A percentile compares a stretch with the other conserved stretches of the same genome.
These are phyloP conservation scores for Chrysotoxum bicinctum DNA, from an alignment of 2,888 invertebrate genomes.

Conservation along the genomic window DNA sequence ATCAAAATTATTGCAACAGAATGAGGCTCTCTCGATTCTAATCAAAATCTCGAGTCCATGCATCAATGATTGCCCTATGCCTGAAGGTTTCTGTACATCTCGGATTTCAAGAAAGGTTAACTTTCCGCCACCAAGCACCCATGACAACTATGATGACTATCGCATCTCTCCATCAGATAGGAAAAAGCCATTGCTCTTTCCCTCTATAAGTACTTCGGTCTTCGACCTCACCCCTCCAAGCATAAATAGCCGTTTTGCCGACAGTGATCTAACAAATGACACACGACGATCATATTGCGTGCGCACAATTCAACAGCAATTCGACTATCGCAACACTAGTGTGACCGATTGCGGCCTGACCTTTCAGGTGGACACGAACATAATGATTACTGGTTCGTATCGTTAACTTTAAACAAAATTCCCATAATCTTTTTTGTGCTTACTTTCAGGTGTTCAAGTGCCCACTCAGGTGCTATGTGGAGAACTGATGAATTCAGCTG, in stretches of 20 bases:
- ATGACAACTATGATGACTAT: slow-evolving; percentile 52
- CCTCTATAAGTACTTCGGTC: slow-evolving; percentile 82
- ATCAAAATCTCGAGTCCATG: slow-evolving; percentile 91
- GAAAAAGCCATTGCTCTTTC: slow-evolving; percentile 48
- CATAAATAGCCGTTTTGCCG: slow-evolving; percentile 33
- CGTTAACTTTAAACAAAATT: slow-evolving; percentile 77
- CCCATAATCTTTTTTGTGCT: not conserved
- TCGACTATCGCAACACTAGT: slow-evolving; percentile 88
- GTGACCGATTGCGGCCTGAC: slow-evolving; percentile 90
- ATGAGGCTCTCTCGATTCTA: slow-evolving; percentile 90
- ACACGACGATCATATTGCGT: slow-evolving; percentile 87
- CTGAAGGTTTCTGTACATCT: slow-evolving; percentile 87
- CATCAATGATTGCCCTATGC: slow-evolving; percentile 87
- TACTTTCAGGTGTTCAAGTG: slow-evolving; percentile 85
- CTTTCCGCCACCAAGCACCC: slow-evolving; percentile 64
- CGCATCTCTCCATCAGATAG: slow-evolving; percentile 55
- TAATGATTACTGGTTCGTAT: slow-evolving; percentile 86
- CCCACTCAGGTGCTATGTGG: slow-evolving; percentile 86
- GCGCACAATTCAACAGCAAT: slow-evolving; percentile 86
- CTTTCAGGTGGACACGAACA: slow-evolving; percentile 90
- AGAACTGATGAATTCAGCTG: slow-evolving; percentile 79
- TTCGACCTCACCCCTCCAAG: slow-evolving; percentile 81
- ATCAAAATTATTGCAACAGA: slow-evolving; percentile 87
- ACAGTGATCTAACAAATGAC: slow-evolving; percentile 78
- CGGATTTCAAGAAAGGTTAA: slow-evolving; percentile 78